These are phyloP conservation scores for Struthidea cinerea DNA, from an alignment of 2,113 vertebrate species.

Conservation along the genomic window DNA sequence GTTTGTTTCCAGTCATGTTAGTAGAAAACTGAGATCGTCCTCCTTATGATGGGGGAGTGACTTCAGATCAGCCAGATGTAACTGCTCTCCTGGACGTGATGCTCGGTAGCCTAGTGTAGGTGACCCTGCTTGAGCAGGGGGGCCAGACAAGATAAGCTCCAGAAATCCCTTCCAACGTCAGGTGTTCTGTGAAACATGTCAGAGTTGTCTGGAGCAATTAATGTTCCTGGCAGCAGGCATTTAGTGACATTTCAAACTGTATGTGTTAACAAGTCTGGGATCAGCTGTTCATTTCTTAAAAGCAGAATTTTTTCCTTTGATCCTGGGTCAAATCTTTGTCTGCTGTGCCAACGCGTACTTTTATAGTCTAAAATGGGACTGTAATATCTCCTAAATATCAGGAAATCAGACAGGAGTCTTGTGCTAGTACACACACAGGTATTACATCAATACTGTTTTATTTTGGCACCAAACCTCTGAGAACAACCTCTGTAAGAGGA, in stretches of 20 bases:
- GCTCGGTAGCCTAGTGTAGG: neutral
- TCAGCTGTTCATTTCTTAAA: neutral
- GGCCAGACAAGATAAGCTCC: fast-evolving
- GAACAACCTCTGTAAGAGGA: neutral
- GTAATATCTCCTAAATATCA: neutral
- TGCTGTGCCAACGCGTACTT: neutral
- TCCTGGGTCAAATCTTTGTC: neutral
- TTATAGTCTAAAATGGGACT: neutral
- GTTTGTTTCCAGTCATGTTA: neutral
- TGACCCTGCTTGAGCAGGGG: neutral
- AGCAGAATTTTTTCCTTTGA: neutral
- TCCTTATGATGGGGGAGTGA: neutral
- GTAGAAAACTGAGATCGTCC: neutral
- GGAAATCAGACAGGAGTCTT: neutral
- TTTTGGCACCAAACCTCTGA: neutral
- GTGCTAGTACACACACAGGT: neutral
- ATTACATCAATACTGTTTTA: neutral
- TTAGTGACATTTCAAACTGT: neutral
- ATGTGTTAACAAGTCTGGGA: neutral
- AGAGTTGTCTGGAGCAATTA: neutral
- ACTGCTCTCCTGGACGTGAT: neutral
- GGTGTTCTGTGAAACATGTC: neutral
- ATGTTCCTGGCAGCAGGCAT: neutral
- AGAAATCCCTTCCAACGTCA: neutral
- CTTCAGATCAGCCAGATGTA: neutral